A percentile compares a stretch with the other conserved stretches of the same genome.
Conservation (phyloP, 1,140 invertebrate species). For the Drosophila mayri region DNA sequence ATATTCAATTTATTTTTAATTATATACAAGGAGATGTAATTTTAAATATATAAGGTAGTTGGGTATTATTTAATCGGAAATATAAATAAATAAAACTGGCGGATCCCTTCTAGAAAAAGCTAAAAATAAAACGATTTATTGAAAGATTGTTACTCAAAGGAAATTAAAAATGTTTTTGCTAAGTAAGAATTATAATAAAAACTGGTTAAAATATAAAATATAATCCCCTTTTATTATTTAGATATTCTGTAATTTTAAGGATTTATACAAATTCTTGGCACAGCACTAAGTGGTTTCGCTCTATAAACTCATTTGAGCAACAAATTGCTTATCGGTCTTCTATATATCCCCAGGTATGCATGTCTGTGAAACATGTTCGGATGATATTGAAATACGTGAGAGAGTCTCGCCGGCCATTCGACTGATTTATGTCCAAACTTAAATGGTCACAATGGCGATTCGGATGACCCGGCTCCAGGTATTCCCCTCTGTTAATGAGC, state of each 20-base stretch:
- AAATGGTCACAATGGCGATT: constrained; percentile 58
- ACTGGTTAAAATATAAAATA: too few relatives aligned
- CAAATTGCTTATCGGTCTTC: constrained; percentile 12
- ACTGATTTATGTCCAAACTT: constrained; percentile 63
- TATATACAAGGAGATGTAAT: neutral
- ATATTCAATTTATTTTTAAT: neutral
- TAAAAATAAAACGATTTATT: neutral
- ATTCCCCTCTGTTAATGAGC: constrained; percentile 70
- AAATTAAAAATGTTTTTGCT: neutral
- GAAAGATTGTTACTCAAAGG: neutral
- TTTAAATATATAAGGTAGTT: neutral
- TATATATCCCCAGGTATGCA: constrained; percentile 3
- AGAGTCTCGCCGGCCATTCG: constrained; percentile 39
- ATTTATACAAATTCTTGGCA: neutral
- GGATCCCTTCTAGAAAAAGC: neutral
- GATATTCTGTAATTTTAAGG: too few relatives aligned
- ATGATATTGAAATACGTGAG: constrained; percentile 28
- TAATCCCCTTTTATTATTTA: too few relatives aligned
- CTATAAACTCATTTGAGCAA: constrained; percentile 5
- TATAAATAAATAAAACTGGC: neutral
- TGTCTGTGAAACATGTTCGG: constrained; percentile 32
- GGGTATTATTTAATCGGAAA: too few relatives aligned
- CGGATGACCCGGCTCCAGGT: constrained; percentile 43
- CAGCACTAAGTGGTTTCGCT: neutral
- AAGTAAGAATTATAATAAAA: neutral